Evolutionary conservation across 2,113 vertebrate species (phyloP).

Genomic region (Vimba vimba): DNA sequence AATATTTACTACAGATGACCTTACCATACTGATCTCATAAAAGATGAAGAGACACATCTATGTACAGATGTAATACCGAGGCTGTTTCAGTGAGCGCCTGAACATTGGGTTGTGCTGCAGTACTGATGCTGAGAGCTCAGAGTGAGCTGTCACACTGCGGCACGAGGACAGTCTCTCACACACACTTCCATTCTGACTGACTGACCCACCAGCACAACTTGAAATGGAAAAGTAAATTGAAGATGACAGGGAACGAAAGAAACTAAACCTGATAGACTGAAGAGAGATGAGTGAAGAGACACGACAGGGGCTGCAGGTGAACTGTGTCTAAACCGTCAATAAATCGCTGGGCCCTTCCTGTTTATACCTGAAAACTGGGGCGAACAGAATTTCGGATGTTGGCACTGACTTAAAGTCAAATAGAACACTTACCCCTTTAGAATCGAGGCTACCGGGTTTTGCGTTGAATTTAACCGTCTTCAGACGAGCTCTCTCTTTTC

Average conservation of each 20-base stretch:
- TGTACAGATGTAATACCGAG: not conserved
- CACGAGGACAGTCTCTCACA: constrained; percentile 8
- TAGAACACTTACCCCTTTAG: constrained; percentile 88
- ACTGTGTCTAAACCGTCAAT: constrained; percentile 24
- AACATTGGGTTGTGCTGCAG: not conserved
- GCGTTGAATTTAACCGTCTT: constrained; percentile 99
- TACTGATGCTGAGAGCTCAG: constrained; percentile 10
- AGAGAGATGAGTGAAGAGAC: constrained; percentile 13
- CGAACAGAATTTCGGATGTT: not conserved
- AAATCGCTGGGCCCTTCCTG: constrained; percentile 6
- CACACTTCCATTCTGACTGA: not conserved
- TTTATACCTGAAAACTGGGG: not conserved
- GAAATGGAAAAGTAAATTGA: constrained; percentile 19
- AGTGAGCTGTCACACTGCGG: constrained; percentile 28
- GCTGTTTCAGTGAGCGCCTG: not conserved
- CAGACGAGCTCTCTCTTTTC: constrained; percentile 93
- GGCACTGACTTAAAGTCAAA: constrained; percentile 27
- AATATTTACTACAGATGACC: not conserved
- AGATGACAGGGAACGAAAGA: constrained; percentile 13
- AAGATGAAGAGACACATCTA: not conserved
- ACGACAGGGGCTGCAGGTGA: not conserved
- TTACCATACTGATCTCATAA: not conserved
- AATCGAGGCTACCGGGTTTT: constrained; percentile 90
- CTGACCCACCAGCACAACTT: constrained; percentile 31
- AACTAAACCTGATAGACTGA: constrained; percentile 9